These are phyloP conservation scores for Calliopum simillimum DNA, from an alignment of 2,888 invertebrate species.

Conservation along the genomic window DNA sequence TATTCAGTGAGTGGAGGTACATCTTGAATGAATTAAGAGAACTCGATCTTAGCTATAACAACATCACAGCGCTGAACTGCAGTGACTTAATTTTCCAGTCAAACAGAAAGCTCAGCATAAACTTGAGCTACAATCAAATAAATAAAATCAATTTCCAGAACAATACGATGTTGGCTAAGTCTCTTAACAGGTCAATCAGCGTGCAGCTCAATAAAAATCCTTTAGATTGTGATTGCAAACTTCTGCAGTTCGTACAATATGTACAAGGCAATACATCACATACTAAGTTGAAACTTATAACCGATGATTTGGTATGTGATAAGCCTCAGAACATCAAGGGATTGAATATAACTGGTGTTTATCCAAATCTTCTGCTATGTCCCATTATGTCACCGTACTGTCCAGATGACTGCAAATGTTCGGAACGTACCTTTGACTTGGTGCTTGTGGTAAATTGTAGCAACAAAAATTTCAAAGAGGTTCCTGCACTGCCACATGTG, in stretches of 20 bases:
- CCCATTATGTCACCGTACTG: slow-evolving; percentile 64
- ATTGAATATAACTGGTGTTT: slow-evolving; percentile 56
- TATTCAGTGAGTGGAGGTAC: slow-evolving; percentile 76
- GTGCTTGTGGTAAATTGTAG: too few species aligned
- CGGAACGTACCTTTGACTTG: slow-evolving; percentile 67
- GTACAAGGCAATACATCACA: too few species aligned
- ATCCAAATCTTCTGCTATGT: slow-evolving; percentile 69
- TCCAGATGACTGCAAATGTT: slow-evolving; percentile 70
- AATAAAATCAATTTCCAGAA: too few species aligned
- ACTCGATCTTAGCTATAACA: slow-evolving; percentile 77
- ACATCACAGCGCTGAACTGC: too few species aligned
- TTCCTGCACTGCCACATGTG: slow-evolving; percentile 66
- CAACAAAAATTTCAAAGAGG: slow-evolving; percentile 65
- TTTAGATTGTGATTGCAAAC: too few species aligned
- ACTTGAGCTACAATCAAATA: slow-evolving; percentile 67
- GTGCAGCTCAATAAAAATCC: too few species aligned
- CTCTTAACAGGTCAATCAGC: too few species aligned
- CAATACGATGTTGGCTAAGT: too few species aligned
- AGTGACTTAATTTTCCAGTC: too few species aligned
- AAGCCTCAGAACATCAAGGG: slow-evolving; percentile 50
- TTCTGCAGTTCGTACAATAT: too few species aligned
- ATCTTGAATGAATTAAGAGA: slow-evolving; percentile 70
- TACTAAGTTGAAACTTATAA: slow-evolving; percentile 62
- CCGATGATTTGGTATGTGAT: slow-evolving; percentile 68
- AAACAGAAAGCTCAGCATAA: too few species aligned